A percentile compares a stretch with the other conserved stretches of the same genome.
phyloP scores from a whole-genome alignment of 1,140 invertebrate genomes.

The Galendromus occidentalis region DNA sequence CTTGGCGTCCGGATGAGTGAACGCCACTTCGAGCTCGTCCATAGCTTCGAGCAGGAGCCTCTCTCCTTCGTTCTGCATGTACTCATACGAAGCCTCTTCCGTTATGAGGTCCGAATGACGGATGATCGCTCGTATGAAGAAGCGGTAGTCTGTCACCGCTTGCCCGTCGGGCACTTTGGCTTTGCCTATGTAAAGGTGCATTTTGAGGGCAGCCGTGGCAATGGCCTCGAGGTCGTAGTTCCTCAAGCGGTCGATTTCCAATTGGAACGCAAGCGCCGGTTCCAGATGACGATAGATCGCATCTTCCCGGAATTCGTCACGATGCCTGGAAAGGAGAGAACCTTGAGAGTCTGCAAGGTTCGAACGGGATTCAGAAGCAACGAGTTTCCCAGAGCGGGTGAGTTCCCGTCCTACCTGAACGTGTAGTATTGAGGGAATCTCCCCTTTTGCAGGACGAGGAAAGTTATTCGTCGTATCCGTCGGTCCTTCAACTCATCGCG shows the following conservation, averaged over 20 bases:
- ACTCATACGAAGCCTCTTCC: slow-evolving; percentile 94
- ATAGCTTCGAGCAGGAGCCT: slow-evolving; percentile 86
- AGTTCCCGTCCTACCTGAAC: neutral
- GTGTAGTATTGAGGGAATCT: slow-evolving; percentile 14
- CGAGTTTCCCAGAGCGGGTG: neutral
- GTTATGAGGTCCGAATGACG: slow-evolving; percentile 91
- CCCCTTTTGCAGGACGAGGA: slow-evolving; percentile 56
- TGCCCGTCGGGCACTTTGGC: slow-evolving; percentile 63
- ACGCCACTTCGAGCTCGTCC: slow-evolving; percentile 86
- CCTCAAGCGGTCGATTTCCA: slow-evolving; percentile 83
- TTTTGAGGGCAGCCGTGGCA: slow-evolving; percentile 87
- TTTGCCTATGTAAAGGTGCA: slow-evolving; percentile 89
- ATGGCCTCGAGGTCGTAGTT: slow-evolving; percentile 86
- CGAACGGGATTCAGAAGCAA: no score
- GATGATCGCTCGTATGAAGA: slow-evolving; percentile 94
- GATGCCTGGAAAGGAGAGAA: neutral
- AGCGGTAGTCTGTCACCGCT: slow-evolving; percentile 72
- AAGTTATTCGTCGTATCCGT: slow-evolving; percentile 73
- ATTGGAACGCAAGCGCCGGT: slow-evolving; percentile 87
- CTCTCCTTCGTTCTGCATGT: slow-evolving; percentile 92
- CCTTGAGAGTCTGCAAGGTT: no score
- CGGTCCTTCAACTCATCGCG: slow-evolving; percentile 52
- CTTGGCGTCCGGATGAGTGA: slow-evolving; percentile 64
- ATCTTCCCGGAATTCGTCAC: slow-evolving; percentile 57
- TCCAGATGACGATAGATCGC: slow-evolving; percentile 88